Evolutionary conservation across 1,140 invertebrate species (phyloP), one percentile per base, ranked within the genome.

Genomic region (Hormaphis cornu): DNA sequence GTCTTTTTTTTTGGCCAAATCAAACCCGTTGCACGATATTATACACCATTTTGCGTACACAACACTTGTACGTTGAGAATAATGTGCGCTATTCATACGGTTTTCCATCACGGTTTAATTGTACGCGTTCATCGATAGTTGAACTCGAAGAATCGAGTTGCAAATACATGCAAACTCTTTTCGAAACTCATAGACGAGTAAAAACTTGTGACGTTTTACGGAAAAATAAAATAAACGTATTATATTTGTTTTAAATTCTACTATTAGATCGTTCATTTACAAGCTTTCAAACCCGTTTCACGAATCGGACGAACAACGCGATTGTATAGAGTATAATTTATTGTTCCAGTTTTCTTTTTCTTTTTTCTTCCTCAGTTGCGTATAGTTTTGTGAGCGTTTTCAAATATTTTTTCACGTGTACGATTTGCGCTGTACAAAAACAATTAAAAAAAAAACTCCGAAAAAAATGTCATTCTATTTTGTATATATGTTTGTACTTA

Each of bases 271-370:
- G 40, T 58, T 58, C 37, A 58, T 58, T 58, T 40, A 24, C 6
- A 24, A 58, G 40, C n/a, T n/a, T 58, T 40, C 24, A 58, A 58
- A 58, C 54, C 35, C 33, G 54, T 58, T 58, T 40, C 22, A 58
- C 24, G 35, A 22, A 40, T 40, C 14, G 54, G 10, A 58, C 40
- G n/a, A 58, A 24, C 2, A 58, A 58, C 54, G 40, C n/a, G 54
- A 40, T 58, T 56, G 35, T 56, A 28, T 53, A 30, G n/a, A 22
- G 20, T 35, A 35, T 35, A 35, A 22, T n/a, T 40, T 58, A 40
- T 58, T 24, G 40, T 58, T 58, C 54, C 54, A 40, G 54, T 40
- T 58, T 58, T 58, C 6, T 40, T 20, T 24, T 40, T 10, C 6
- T 16, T 5, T 58, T 22, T 33, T n/a, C n/a, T n/a, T n/a, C n/a